Conservation (phyloP, 2,113 vertebrate species). For the Columbina picui region DNA sequence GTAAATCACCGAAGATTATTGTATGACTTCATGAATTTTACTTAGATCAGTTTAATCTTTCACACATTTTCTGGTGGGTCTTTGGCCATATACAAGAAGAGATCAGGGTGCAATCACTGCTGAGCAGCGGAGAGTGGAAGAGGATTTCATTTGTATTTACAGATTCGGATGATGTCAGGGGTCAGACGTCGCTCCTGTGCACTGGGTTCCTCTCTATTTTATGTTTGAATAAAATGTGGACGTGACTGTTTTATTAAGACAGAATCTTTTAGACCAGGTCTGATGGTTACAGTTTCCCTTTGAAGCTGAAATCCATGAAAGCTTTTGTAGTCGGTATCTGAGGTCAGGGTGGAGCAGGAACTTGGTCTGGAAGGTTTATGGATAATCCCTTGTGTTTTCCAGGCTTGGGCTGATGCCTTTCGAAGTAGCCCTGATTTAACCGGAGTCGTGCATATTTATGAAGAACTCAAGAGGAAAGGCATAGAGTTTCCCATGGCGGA, state of each 20-base stretch:
- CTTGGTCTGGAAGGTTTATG: not conserved
- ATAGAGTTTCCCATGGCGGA: conserved; percentile 95
- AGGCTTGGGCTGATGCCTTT: conserved; percentile 99
- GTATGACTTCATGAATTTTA: not conserved
- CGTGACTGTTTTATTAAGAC: not conserved
- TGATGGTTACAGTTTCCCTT: not conserved
- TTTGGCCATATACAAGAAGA: not conserved
- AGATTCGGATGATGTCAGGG: not conserved
- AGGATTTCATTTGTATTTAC: not conserved
- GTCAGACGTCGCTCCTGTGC: not conserved
- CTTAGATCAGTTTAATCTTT: not conserved
- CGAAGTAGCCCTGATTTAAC: conserved; percentile 97
- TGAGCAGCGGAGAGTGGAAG: not conserved
- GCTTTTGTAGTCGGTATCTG: not conserved
- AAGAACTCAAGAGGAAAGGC: conserved; percentile 98
- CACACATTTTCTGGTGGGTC: not conserved
- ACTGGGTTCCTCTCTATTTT: not conserved
- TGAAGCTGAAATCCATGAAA: not conserved
- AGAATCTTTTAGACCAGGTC: not conserved
- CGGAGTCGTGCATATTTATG: conserved; percentile 95
- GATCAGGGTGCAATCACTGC: not conserved
- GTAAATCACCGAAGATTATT: not conserved
- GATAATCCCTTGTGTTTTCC: conserved; percentile 36
- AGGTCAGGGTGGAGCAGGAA: not conserved
- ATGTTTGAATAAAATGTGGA: not conserved